These are phyloP conservation scores for Myocastor coypus DNA, from an alignment of 2,113 vertebrate genomes.

Conservation along the genomic window DNA sequence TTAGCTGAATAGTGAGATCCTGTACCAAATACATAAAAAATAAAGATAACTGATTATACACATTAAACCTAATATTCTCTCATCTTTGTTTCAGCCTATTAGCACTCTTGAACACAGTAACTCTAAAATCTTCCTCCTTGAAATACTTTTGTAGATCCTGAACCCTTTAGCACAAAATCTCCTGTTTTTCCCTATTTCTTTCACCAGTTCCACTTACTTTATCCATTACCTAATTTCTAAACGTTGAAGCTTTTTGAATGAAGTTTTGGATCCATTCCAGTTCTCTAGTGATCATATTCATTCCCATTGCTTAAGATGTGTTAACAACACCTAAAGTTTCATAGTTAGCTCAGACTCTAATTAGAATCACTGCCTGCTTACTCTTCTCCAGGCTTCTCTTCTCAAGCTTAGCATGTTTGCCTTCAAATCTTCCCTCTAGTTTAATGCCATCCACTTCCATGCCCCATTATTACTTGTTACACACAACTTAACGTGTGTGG, in stretches of 20 bases:
- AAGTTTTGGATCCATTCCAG: not conserved
- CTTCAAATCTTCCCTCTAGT: not conserved
- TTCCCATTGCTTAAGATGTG: not conserved
- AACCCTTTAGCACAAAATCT: not conserved
- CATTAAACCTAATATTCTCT: not conserved
- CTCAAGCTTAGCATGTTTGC: not conserved
- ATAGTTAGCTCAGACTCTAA: not conserved
- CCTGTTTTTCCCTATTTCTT: not conserved
- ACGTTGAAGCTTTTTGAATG: not conserved
- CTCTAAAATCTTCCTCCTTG: not conserved
- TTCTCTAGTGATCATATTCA: conserved; percentile 4
- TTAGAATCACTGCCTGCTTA: not conserved
- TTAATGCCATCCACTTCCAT: not conserved
- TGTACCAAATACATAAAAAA: no score
- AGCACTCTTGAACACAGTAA: not conserved
- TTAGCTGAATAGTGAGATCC: no score
- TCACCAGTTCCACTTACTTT: not conserved
- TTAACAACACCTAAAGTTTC: not conserved
- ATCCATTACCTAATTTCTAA: conserved; percentile 15
- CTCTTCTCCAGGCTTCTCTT: not conserved
- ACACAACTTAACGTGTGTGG: not conserved
- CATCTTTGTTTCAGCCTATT: not conserved
- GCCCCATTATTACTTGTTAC: not conserved
- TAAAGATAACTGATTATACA: not conserved
- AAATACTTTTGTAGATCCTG: not conserved